phyloP scores from a whole-genome alignment of 2,888 invertebrate species.

The Chloromyia formosa region DNA sequence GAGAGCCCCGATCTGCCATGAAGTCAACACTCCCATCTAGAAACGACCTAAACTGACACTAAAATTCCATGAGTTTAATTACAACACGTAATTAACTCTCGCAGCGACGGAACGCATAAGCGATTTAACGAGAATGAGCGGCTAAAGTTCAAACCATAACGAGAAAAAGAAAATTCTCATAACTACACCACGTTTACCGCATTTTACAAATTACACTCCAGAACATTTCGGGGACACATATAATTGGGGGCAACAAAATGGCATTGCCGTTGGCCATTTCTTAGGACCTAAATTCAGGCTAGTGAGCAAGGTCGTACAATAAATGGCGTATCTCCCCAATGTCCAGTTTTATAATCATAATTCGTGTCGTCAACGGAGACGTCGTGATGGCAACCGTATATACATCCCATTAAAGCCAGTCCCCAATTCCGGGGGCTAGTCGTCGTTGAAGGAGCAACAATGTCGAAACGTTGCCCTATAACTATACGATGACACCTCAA shows the following conservation, averaged over 20 bases:
- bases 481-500: slow-evolving; percentile 34
- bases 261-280: neutral
- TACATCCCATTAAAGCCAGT: slow-evolving; percentile 29
- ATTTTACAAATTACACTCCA: slow-evolving; percentile 28
- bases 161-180: slow-evolving; percentile 26
- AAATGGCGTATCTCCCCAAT: slow-evolving; percentile 7
- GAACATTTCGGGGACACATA: slow-evolving; percentile 13
- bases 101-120: slow-evolving; percentile 28
- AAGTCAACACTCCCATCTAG: slow-evolving; percentile 6
- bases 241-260: slow-evolving; percentile 15
- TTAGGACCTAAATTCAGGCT: neutral
- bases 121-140: slow-evolving; percentile 6
- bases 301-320: neutral
- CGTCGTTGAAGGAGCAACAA: slow-evolving; percentile 23
- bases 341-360: slow-evolving; percentile 27
- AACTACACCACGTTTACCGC: slow-evolving; percentile 18
- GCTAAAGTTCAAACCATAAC: slow-evolving; percentile 16
- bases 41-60: slow-evolving; percentile 35
- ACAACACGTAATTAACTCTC: slow-evolving; percentile 40
- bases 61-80: slow-evolving; percentile 44
- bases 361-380: slow-evolving; percentile 10
- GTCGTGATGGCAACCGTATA: neutral
- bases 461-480: neutral
- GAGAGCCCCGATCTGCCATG: neutral
- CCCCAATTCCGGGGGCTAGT: slow-evolving; percentile 4